Percentiles rank a stretch among this genome's conserved stretches.
Conservation (phyloP, 1,140 invertebrate genomes). For the Drosophila eugracilis region DNA sequence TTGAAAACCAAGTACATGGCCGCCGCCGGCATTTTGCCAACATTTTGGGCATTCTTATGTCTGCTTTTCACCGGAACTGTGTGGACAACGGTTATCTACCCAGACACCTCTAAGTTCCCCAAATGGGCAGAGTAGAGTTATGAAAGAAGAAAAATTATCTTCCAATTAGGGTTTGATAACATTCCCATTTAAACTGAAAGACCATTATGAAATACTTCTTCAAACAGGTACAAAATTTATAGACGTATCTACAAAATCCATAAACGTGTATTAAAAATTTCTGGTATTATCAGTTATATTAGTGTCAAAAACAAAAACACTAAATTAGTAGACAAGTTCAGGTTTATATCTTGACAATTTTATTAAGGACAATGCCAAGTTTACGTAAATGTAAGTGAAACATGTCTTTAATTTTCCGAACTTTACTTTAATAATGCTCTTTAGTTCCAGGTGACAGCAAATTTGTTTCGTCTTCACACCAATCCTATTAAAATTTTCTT, state of each 20-base stretch:
- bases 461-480: not conserved
- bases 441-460: not conserved
- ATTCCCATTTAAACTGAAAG: not conserved
- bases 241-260: not conserved
- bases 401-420: not conserved
- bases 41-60: slow-evolving; percentile 74
- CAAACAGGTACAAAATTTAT: not conserved
- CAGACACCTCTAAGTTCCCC: slow-evolving; percentile 30
- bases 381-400: not conserved
- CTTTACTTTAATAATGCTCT: not conserved
- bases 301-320: not conserved
- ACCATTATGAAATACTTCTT: no score
- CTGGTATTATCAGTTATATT: not conserved
- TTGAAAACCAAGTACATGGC: slow-evolving; percentile 67
- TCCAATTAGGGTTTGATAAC: not conserved
- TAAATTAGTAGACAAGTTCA: no score
- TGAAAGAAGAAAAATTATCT: not conserved
- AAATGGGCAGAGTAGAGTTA: slow-evolving; percentile 14
- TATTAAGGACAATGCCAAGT: not conserved
- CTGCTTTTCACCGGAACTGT: slow-evolving; percentile 27
- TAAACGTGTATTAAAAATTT: not conserved
- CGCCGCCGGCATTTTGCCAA: slow-evolving; percentile 89
- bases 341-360: no score
- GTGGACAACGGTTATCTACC: slow-evolving; percentile 47
- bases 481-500: not conserved